Conservation (phyloP, 2,888 invertebrate genomes). For the Aquatica leii region DNA sequence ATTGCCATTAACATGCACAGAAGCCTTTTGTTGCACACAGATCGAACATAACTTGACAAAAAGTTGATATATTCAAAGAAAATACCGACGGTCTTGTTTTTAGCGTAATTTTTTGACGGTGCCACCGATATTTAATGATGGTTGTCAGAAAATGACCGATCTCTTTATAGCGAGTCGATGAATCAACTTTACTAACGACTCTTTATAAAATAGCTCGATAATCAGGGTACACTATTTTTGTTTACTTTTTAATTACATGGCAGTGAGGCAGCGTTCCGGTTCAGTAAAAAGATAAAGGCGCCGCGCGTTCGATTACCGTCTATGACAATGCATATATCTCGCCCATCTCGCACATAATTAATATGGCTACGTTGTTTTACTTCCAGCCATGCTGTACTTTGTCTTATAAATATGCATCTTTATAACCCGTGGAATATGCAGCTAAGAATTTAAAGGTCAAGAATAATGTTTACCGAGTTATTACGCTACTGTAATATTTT, state of each 20-base stretch:
- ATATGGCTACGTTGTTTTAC: conserved; percentile 33
- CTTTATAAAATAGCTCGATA: conserved; percentile 36
- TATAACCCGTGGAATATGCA: too few species aligned
- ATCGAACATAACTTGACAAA: conserved; percentile 42
- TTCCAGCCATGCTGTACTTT: conserved; percentile 13
- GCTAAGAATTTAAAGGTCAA: too few species aligned
- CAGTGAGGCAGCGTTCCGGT: conserved; percentile 46
- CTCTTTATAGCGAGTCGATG: conserved; percentile 13
- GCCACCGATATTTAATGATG: conserved; percentile 4
- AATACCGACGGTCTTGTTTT: conserved; percentile 29
- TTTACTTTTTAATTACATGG: conserved; percentile 49
- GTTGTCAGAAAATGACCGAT: neutral
- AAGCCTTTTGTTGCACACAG: conserved; percentile 40
- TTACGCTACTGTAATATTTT: too few species aligned
- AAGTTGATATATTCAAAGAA: conserved; percentile 42
- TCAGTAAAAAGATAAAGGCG: conserved; percentile 41
- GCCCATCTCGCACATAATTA: conserved; percentile 42
- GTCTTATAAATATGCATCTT: conserved; percentile 15
- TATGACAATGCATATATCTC: conserved; percentile 49
- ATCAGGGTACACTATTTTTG: conserved; percentile 41
- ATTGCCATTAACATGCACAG: conserved; percentile 52
- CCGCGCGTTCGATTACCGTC: conserved; percentile 50
- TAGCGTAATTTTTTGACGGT: neutral
- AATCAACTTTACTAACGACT: conserved; percentile 15
- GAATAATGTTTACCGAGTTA: too few species aligned